Conservation (phyloP, 2,888 invertebrate species). For the Ophion obscuratus region DNA sequence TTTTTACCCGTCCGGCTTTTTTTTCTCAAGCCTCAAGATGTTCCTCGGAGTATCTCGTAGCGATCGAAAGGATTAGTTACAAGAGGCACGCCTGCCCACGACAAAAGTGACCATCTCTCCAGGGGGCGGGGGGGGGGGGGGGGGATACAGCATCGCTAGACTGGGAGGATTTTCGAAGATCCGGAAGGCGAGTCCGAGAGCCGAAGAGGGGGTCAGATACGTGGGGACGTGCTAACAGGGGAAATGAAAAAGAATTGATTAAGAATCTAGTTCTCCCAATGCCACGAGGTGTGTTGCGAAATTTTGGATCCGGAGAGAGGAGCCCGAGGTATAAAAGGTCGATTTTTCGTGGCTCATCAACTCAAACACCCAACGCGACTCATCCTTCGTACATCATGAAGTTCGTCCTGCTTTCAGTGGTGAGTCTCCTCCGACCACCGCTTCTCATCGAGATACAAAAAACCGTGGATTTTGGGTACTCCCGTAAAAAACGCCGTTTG, state of each 20-base stretch:
- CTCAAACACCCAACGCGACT: slow-evolving; percentile 76
- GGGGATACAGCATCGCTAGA: slow-evolving; percentile 33
- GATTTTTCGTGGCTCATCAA: slow-evolving; percentile 75
- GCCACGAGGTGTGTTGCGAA: slow-evolving; percentile 79
- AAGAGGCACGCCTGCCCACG: slow-evolving; percentile 17
- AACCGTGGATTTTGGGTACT: neutral
- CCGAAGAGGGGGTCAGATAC: slow-evolving; percentile 16
- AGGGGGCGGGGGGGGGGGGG: neutral
- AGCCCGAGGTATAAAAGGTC: slow-evolving; percentile 81
- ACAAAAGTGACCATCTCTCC: slow-evolving; percentile 1
- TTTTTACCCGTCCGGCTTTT: neutral
- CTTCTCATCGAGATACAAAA: neutral
- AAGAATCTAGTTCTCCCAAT: slow-evolving; percentile 83
- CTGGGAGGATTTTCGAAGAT: slow-evolving; percentile 72
- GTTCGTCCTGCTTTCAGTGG: slow-evolving; percentile 80
- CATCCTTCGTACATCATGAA: slow-evolving; percentile 79
- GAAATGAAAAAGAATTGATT: slow-evolving; percentile 72
- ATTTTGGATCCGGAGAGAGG: slow-evolving; percentile 75
- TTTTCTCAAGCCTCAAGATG: neutral
- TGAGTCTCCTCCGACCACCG: slow-evolving; percentile 72
- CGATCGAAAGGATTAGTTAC: neutral
- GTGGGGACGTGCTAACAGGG: slow-evolving; percentile 12
- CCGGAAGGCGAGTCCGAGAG: slow-evolving; percentile 61
- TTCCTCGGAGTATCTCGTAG: neutral
- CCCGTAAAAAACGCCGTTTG: neutral